Evolutionary conservation across 2,888 invertebrate species (phyloP), one percentile per base, ranked within the genome.

Genomic region (Melitaea athalia): DNA sequence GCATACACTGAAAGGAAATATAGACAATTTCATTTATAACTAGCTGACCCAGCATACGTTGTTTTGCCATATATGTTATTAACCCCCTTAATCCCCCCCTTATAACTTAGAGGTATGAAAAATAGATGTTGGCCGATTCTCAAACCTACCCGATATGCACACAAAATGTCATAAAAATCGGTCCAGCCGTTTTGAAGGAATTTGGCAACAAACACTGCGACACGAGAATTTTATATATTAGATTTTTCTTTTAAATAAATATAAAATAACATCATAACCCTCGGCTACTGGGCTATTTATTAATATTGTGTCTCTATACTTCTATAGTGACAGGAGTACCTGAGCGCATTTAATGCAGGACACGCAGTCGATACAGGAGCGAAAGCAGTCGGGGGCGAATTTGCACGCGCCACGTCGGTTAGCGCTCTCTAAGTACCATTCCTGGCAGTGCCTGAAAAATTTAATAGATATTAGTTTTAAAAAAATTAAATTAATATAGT

Each of bases 281-380:
- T n/a, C n/a, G n/a, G n/a, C n/a, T n/a, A n/a, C n/a, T n/a, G n/a
- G n/a, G n/a, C n/a, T n/a, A n/a, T n/a, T n/a, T n/a, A n/a, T n/a
- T n/a, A n/a, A n/a, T n/a, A n/a, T n/a, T n/a, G n/a, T n/a, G n/a
- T n/a, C n/a, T n/a, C n/a, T n/a, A n/a, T n/a, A n/a, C n/a, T n/a
- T n/a, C n/a, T n/a, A n/a, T n/a, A n/a, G n/a, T 47, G 5, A 14
- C 14, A 7, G 11, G 45, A 5, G 3, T 49, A 89, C 93, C 87
- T 96, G 96, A 17, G 98, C 98, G 86, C 98, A 97, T 75, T 95
- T 94, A 81, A 98, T 95, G 85, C 98, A 98, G 60, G 97, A 95
- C 59, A 97, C 94, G 67, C 94, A 94, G 85, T 98, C 96, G 79
- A 98, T 96, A 79, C 97, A 96, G 38, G 95, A 93, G 75, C 94